A percentile compares a stretch with the other conserved stretches of the same genome.
Conservation (phyloP, 1,140 invertebrate species). For the Caenorhabditis inopinata region DNA sequence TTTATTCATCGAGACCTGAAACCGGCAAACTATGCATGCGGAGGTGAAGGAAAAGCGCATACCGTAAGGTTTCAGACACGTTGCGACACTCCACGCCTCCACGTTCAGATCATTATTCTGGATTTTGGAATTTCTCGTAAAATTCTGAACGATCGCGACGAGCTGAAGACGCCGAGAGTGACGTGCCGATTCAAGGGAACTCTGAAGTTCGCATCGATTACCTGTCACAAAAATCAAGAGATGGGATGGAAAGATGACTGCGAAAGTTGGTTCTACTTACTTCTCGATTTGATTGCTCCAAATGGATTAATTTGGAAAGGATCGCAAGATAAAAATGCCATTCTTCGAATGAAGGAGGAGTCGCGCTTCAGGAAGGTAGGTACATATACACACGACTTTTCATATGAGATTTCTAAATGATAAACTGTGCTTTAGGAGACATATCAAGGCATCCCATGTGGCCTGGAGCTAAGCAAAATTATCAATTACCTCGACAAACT, state of each 20-base stretch:
- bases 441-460: slow-evolving; percentile 33
- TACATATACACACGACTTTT: too few relatives aligned
- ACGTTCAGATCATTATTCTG: slow-evolving; percentile 48
- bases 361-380: slow-evolving; percentile 11
- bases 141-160: slow-evolving; percentile 49
- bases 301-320: slow-evolving; percentile 5
- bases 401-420: too few relatives aligned
- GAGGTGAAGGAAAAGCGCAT: slow-evolving; percentile 34
- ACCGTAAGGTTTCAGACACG: background rate
- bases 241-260: slow-evolving; percentile 54
- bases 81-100: background rate
- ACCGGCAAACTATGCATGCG: slow-evolving; percentile 51
- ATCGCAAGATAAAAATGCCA: slow-evolving; percentile 39
- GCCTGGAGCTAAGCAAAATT: slow-evolving; percentile 34
- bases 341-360: slow-evolving; percentile 46
- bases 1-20: slow-evolving; percentile 55
- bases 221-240: slow-evolving; percentile 49
- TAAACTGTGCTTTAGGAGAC: too few relatives aligned
- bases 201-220: slow-evolving; percentile 50
- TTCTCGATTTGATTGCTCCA: slow-evolving; percentile 47
- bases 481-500: slow-evolving; percentile 39
- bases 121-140: slow-evolving; percentile 55
- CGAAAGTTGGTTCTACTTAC: slow-evolving; percentile 56
- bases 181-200: slow-evolving; percentile 52
- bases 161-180: slow-evolving; percentile 50